Percentiles rank a stretch among this genome's conserved stretches.
These are phyloP conservation scores for Amblyjoppa fuscipennis DNA, from an alignment of 2,888 invertebrate species.

Conservation along the genomic window DNA sequence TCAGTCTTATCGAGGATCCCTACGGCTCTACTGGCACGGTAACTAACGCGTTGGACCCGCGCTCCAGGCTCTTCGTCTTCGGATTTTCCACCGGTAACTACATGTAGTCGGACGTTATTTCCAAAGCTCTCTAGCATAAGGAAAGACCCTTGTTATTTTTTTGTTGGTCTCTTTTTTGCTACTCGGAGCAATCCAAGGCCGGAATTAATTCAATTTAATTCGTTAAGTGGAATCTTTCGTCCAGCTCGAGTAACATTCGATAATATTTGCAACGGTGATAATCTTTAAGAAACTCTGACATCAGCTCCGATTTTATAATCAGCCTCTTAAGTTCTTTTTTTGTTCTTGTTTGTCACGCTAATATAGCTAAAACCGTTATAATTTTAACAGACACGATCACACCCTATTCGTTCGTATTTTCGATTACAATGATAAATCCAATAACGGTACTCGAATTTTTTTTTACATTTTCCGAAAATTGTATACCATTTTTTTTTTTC, in stretches of 20 bases:
- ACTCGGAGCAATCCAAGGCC: neutral
- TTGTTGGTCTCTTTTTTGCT: conserved; percentile 18
- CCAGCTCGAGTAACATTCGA: neutral
- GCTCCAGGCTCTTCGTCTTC: conserved; percentile 72
- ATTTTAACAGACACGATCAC: too few relatives aligned
- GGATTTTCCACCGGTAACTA: conserved; percentile 30
- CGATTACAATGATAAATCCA: too few relatives aligned
- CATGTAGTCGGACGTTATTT: conserved; percentile 42
- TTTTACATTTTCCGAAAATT: too few relatives aligned
- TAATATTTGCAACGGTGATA: neutral
- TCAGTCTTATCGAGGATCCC: conserved; percentile 81
- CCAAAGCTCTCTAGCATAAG: conserved; percentile 31
- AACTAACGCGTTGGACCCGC: conserved; percentile 80
- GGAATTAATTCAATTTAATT: conserved; percentile 9
- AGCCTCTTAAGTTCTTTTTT: too few relatives aligned
- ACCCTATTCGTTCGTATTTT: too few relatives aligned
- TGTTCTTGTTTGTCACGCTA: too few relatives aligned
- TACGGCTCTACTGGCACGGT: conserved; percentile 75
- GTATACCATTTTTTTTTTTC: too few relatives aligned
- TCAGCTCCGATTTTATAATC: too few relatives aligned
- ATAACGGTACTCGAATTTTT: too few relatives aligned
- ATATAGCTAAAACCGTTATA: too few relatives aligned
- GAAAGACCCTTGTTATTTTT: neutral
- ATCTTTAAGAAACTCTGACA: neutral
- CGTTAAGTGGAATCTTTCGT: neutral